These are phyloP conservation scores for Erebia epiphron DNA, from an alignment of 2,888 invertebrate species.

Conservation along the genomic window DNA sequence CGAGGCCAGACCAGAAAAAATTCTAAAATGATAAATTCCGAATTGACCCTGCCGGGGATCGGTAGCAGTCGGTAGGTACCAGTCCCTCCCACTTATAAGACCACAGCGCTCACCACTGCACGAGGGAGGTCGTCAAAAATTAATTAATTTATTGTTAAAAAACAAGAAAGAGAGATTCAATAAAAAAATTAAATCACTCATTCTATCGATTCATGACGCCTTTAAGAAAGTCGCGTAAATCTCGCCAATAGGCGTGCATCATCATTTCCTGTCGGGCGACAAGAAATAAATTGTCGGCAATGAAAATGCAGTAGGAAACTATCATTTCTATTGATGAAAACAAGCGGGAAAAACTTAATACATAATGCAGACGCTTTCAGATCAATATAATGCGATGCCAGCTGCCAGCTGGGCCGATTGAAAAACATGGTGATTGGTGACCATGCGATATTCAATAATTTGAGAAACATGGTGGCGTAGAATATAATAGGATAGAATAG, in stretches of 20 bases:
- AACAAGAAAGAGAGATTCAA: not conserved
- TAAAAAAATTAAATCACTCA: not conserved
- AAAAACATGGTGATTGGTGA: constrained; percentile 1
- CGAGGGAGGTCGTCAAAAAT: not conserved
- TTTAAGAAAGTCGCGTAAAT: constrained; percentile 25
- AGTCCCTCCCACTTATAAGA: too few species aligned
- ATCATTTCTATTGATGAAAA: constrained; percentile 38
- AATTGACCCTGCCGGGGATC: too few species aligned
- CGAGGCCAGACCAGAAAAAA: too few species aligned
- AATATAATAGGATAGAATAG: too few species aligned
- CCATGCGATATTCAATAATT: not conserved
- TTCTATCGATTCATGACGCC: not conserved
- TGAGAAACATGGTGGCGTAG: too few species aligned
- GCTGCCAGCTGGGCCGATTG: constrained; percentile 3
- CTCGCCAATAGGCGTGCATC: constrained; percentile 29
- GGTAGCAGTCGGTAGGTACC: too few species aligned
- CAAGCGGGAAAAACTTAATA: constrained; percentile 38
- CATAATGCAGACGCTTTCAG: constrained; percentile 40
- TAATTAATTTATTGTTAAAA: not conserved
- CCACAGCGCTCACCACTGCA: too few species aligned
- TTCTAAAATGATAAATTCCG: not conserved
- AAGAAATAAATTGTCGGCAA: constrained; percentile 38
- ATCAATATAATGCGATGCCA: constrained; percentile 22
- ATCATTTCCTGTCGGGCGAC: constrained; percentile 35
- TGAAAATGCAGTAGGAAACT: constrained; percentile 37